Percentiles rank a stretch among this genome's conserved stretches.
These are phyloP conservation scores for Pandion haliaetus DNA, from an alignment of 2,113 vertebrate species.

Conservation along the genomic window DNA sequence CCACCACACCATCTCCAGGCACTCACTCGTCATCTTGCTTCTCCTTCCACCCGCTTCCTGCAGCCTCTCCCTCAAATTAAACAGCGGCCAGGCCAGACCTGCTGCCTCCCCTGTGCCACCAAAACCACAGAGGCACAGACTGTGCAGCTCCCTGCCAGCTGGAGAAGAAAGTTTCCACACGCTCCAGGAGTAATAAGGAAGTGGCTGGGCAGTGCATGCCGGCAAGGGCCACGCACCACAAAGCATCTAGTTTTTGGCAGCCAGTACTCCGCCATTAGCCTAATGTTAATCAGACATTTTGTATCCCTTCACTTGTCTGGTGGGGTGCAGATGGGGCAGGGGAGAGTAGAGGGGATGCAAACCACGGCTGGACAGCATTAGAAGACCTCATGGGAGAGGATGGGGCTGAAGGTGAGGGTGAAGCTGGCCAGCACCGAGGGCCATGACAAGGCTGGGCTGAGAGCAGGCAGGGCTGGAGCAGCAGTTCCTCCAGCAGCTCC, in stretches of 20 bases:
- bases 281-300: background rate
- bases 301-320: background rate
- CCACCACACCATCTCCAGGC: background rate
- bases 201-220: background rate
- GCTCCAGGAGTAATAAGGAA: background rate
- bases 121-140: background rate
- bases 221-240: background rate
- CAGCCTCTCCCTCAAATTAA: slow-evolving; percentile 45
- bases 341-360: background rate
- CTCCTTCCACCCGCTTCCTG: background rate
- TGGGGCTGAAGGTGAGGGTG: background rate
- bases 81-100: background rate
- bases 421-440: background rate
- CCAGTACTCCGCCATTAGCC: background rate
- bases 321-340: background rate
- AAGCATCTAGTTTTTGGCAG: background rate
- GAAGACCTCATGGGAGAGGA: background rate
- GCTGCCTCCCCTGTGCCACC: background rate
- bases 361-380: background rate
- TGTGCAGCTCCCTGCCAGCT: background rate
- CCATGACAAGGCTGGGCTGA: background rate
- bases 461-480: background rate
- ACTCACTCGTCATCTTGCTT: background rate
- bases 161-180: background rate
- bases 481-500: background rate